Base-by-base conservation (phyloP, 2,113 vertebrate species). In the Erinaceus europaeus region DNA sequence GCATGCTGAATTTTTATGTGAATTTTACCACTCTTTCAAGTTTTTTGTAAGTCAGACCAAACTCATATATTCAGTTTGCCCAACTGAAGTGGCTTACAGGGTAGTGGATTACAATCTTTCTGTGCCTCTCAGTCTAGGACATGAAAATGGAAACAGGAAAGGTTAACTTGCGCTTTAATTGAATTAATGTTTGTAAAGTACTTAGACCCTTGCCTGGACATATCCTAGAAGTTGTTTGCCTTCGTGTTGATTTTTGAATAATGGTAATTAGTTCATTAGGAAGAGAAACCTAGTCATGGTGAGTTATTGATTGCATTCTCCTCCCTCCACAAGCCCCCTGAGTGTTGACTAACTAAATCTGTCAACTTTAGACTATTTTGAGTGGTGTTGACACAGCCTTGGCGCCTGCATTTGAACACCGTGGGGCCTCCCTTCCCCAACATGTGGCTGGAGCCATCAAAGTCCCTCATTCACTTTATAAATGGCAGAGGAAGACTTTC, bases 151-250 rank as follows among this genome's bases (percentile, higher is more conserved):
- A 21, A 4, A 32, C 27, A 50, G 42, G 78, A 21, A 15, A 17
- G 65, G 20, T n/a, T 38, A 1, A 0, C 9, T n/a, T n/a, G 65
- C 9, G 34, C 27, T 27, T 14, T n/a, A 44, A 69, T 6, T 0
- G 0, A 13, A n/a, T 21, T 18, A 0, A n/a, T n/a, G 1, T 52
- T 20, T 29, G 68, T 10, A 23, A 68, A 10, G 15, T 12, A 36
- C 44, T 32, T 29, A n/a, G 17, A 34, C 48, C 11, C 27, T 4
- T 4, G 5, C 69, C 32, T 25, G 38, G 32, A 4, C 13, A 14
- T 0, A n/a, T n/a, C 6, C 1, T 0, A 21, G 71, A 29, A 32
- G 25, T 34, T 23, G 32, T n/a, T 6, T 14, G 40, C 48, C 3
- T 53, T 15, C 8, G 4, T 40, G 17, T 9, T 25, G 40, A 36